These are phyloP conservation scores for Eufriesea mexicana DNA, from an alignment of 1,140 invertebrate genomes.

Conservation along the genomic window DNA sequence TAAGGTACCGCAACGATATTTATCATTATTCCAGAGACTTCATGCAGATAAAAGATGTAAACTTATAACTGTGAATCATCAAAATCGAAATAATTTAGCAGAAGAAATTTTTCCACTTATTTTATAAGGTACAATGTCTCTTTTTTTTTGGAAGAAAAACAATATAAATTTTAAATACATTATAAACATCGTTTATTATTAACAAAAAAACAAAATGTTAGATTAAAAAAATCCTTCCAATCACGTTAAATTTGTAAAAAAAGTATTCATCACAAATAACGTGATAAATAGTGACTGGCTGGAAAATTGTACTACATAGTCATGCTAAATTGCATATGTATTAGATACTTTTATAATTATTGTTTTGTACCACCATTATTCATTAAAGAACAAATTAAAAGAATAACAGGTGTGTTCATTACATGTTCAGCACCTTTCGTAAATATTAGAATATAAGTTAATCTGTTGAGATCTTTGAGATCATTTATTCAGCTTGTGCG, in stretches of 20 bases:
- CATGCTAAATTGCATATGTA: slow-evolving; percentile 64
- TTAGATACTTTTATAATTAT: slow-evolving; percentile 66
- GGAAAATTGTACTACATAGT: slow-evolving; percentile 73
- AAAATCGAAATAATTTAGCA: slow-evolving; percentile 65
- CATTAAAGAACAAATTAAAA: slow-evolving; percentile 66
- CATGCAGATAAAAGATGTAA: slow-evolving; percentile 47
- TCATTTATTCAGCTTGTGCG: slow-evolving; percentile 47
- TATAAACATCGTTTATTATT: slow-evolving; percentile 78
- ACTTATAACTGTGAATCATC: slow-evolving; percentile 59
- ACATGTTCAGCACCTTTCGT: slow-evolving; percentile 21
- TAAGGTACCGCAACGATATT: slow-evolving; percentile 63
- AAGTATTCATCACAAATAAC: slow-evolving; percentile 72
- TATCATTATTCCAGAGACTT: slow-evolving; percentile 66
- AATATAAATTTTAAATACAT: slow-evolving; percentile 62
- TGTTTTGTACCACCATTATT: slow-evolving; percentile 62
- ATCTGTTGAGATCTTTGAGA: slow-evolving; percentile 46
- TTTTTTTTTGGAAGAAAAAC: slow-evolving; percentile 16
- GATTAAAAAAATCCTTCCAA: slow-evolving; percentile 66
- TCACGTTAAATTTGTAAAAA: slow-evolving; percentile 73
- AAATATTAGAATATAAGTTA: slow-evolving; percentile 51
- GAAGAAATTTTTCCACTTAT: slow-evolving; percentile 58
- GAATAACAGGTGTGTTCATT: slow-evolving; percentile 35
- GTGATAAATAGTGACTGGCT: slow-evolving; percentile 67
- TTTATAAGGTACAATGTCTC: slow-evolving; percentile 22
- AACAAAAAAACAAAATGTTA: slow-evolving; percentile 76